Evolutionary conservation across 2,797 vertebrate species (phyloP).

Genomic region (Gouania willdenowi): DNA sequence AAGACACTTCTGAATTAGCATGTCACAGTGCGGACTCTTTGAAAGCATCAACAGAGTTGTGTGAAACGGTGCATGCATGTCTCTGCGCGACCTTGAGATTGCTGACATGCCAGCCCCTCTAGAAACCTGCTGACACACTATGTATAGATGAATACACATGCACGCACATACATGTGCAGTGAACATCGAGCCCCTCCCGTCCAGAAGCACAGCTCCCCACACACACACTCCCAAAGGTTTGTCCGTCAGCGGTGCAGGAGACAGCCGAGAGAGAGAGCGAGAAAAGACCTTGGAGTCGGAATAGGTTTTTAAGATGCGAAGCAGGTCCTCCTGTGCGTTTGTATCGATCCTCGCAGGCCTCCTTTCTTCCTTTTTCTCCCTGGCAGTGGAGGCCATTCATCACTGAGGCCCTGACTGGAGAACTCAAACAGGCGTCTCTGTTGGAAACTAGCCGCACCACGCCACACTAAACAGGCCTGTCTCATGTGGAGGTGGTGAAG

Average conservation of each 20-base stretch:
- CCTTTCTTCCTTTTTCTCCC: slow-evolving; percentile 59
- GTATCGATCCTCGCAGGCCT: slow-evolving; percentile 75
- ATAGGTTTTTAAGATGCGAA: slow-evolving; percentile 73
- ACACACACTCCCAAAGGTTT: slow-evolving; percentile 53
- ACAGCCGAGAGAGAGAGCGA: slow-evolving; percentile 29
- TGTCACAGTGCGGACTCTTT: slow-evolving; percentile 60
- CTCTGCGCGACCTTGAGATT: slow-evolving; percentile 66
- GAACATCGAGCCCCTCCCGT: slow-evolving; percentile 23
- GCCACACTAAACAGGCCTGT: slow-evolving; percentile 37
- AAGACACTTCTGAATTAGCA: slow-evolving; percentile 69
- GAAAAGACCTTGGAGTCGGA: slow-evolving; percentile 34
- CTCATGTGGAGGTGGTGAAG: slow-evolving; percentile 51
- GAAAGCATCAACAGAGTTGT: slow-evolving; percentile 25
- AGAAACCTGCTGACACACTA: slow-evolving; percentile 72
- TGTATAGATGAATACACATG: slow-evolving; percentile 46
- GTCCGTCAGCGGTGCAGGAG: slow-evolving; percentile 63
- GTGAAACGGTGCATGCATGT: slow-evolving; percentile 11
- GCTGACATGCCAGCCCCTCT: slow-evolving; percentile 65
- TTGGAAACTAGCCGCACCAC: slow-evolving; percentile 49
- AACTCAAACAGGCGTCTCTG: slow-evolving; percentile 68
- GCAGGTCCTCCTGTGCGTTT: slow-evolving; percentile 62
- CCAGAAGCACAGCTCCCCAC: slow-evolving; percentile 36
- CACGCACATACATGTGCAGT: slow-evolving; percentile 24
- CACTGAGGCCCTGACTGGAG: slow-evolving; percentile 70
- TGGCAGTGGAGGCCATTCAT: slow-evolving; percentile 73